phyloP scores from a whole-genome alignment of 2,797 vertebrate genomes.

The Lycodopsis pacificus region DNA sequence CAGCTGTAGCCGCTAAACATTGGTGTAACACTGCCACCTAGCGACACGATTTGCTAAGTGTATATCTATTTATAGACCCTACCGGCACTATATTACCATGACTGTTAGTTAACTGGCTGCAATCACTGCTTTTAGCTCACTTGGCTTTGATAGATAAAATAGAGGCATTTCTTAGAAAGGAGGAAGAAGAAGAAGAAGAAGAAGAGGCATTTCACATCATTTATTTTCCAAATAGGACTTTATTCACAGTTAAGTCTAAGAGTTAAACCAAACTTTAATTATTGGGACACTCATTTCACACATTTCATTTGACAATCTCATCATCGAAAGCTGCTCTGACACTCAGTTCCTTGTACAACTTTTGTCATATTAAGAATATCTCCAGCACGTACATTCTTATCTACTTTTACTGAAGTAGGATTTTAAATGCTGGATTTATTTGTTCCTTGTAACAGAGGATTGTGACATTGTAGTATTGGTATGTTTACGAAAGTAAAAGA shows the following conservation, averaged over 20 bases:
- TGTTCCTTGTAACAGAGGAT: background rate
- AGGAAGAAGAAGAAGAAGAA: background rate
- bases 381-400: background rate
- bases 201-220: background rate
- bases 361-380: background rate
- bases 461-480: background rate
- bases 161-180: background rate
- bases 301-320: background rate
- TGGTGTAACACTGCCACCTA: slow-evolving; percentile 15
- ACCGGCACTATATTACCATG: background rate
- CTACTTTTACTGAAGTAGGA: background rate
- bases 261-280: background rate
- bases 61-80: background rate
- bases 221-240: background rate
- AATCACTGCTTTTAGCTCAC: background rate
- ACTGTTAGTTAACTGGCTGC: too few species aligned
- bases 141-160: background rate
- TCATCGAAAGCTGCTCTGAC: background rate
- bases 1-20: background rate
- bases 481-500: background rate
- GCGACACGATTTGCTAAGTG: background rate
- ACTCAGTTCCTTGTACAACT: background rate
- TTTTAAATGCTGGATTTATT: background rate
- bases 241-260: background rate
- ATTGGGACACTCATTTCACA: background rate